Evolutionary conservation across 2,797 vertebrate genomes (phyloP), one percentile per base, ranked within the genome.

Genomic region (Hyperoplus lanceolatus): DNA sequence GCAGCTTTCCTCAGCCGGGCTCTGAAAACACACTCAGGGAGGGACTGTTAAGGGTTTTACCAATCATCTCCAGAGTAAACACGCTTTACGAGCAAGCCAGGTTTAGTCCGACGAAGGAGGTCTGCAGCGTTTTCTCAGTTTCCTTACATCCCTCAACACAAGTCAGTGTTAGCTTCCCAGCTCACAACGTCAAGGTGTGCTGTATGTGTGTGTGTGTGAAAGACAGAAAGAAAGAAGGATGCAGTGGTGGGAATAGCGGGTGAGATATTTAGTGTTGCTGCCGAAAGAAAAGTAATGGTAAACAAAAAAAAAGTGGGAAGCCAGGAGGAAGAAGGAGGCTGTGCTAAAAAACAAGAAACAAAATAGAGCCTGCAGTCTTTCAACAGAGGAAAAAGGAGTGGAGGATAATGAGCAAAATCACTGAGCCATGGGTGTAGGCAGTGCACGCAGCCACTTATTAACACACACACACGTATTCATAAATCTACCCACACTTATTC

Each of bases 391-490:
- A 73, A 10, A 76, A 77, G 50, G 21, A 85, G 60, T 77, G 73
- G 71, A 75, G 82, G 80, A 86, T 92, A 92, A 94, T 87, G 80
- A 93, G 90, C 83, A 73, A 81, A 92, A 87, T 80, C 86, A 85
- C 77, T 85, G 85, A 94, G 81, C 89, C 75, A 45, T 86, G 77
- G 85, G 53, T 79, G 62, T 62, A 86, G 82, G 69, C 59, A 6
- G 45, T 54, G 75, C 45, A 51, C 5, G 1, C 83, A 55, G 59
- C 62, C 70, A n/a, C 82, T 70, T 90, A 89, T 76, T 90, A 87
- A 78, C 65, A 71, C 79, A 68, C 84, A 68, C 84, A 80, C 88
- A 77, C 68, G 79, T 46, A 86, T 86, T 73, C 75, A 79, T 75
- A 79, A 70, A 53, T 80, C 79, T 61, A 75, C 58, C 56, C 66